Base-by-base conservation (phyloP, 2,113 vertebrate species). In the Peromyscus leucopus region DNA sequence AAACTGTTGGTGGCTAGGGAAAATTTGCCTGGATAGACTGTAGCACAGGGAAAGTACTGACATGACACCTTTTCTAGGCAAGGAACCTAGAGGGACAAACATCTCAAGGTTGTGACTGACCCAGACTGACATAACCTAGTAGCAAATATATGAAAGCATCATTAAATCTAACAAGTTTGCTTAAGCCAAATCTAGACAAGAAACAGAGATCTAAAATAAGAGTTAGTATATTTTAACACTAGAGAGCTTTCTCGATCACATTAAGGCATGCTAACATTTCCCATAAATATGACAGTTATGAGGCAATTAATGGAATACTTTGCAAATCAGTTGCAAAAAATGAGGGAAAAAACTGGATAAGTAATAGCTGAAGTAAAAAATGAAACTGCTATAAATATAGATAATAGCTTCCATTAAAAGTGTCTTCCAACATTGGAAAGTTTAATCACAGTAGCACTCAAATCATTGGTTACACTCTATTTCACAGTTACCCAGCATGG, bases 351-450 rank as follows among this genome's bases (percentile, higher is more conserved):
- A 97, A 94, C 28, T 84, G 55, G 93, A 63, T 93, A 94, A 98
- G 93, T 97, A 96, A 95, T 69, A 97, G 83, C 93, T 91, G 85
- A 97, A 98, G 90, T 97, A 95, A 98, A 97, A 97, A 96, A 94
- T 96, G 91, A 96, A 96, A 96, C 90, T 90, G 94, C 97, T 97
- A 98, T 98, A 98, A 98, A 98, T 98, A 96, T 83, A 95, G 96
- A 96, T 97, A 98, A 98, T 96, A 97, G 96, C 94, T 91, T 96
- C 91, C 95, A 98, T 97, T 98, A 96, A 97, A 98, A 96, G 63
- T 96, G 96, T 97, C 97, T 97, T 96, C 96, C 96, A 97, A 95
- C 89, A 97, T 24, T 95, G 91, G 93, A 97, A 97, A 97, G 91
- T 98, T 97, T 98, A 98, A 98, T 98, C 97, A 98, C 96, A 96